A percentile compares a stretch with the other conserved stretches of the same genome.
phyloP scores from a whole-genome alignment of 2,797 vertebrate species.

The Scolopax bukidnonensis region DNA sequence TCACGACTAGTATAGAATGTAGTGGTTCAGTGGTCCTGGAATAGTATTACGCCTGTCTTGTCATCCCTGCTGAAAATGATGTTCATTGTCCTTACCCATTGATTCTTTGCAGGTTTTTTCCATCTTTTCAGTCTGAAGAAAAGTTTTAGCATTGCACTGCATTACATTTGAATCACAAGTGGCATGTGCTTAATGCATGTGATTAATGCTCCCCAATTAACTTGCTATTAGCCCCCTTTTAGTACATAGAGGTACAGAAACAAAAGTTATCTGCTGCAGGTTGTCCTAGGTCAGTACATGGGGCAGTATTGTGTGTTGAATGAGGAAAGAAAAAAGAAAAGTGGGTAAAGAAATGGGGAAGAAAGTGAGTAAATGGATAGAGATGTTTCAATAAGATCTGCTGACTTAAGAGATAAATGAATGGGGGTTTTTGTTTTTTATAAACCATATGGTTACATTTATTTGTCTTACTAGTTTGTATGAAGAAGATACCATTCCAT shows the following conservation, averaged over 20 bases:
- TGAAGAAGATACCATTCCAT: neutral
- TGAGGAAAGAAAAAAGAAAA: neutral
- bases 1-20: neutral
- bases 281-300: fast-evolving
- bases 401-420: neutral
- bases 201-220: neutral
- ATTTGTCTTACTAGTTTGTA: neutral
- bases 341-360: neutral
- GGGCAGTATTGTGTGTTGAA: neutral
- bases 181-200: neutral
- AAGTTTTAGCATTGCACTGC: neutral
- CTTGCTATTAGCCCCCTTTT: neutral
- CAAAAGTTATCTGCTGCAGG: neutral
- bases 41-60: neutral
- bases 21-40: neutral
- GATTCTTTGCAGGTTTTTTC: neutral
- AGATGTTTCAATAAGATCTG: neutral
- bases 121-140: neutral
- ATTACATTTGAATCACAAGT: neutral
- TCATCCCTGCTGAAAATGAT: neutral
- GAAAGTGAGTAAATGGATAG: neutral
- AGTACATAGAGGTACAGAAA: neutral
- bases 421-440: neutral
- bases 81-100: neutral
- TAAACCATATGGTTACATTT: neutral